Evolutionary conservation across 2,888 invertebrate species (phyloP).

Genomic region (Thereva unica): DNA sequence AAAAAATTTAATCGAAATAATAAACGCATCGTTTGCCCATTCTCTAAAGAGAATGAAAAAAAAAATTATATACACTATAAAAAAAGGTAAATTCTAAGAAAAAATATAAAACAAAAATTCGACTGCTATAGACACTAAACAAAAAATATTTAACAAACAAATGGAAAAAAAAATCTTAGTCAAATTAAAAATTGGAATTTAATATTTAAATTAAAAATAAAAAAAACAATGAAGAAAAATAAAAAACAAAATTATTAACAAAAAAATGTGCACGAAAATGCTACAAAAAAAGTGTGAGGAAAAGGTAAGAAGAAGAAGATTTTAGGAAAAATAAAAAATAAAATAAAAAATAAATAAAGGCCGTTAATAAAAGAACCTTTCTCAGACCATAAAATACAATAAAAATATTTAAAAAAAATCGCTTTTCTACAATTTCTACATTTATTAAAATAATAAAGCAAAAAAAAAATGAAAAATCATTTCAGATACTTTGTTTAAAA

Average conservation of each 20-base stretch:
- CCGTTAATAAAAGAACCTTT: constrained; percentile 14
- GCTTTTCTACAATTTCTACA: constrained; percentile 40
- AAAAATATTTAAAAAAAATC: constrained; percentile 23
- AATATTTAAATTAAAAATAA: background rate
- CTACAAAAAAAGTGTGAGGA: constrained; percentile 9
- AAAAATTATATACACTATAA: constrained; percentile 14
- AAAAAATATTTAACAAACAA: background rate
- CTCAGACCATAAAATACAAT: constrained; percentile 31
- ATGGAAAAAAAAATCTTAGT: background rate
- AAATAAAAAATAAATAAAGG: background rate
- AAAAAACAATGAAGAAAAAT: background rate
- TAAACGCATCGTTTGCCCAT: constrained; percentile 22
- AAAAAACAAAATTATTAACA: constrained; percentile 16
- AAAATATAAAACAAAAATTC: constrained; percentile 8
- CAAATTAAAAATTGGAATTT: too few species aligned
- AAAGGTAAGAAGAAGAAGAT: constrained; percentile 10
- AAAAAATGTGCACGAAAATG: constrained; percentile 17
- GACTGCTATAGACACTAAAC: constrained; percentile 29
- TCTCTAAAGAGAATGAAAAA: background rate
- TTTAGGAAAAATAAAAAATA: too few species aligned
- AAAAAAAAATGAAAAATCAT: constrained; percentile 1
- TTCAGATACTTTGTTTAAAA: constrained; percentile 4
- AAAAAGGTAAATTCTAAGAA: constrained; percentile 4
- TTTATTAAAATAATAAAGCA: constrained; percentile 11
- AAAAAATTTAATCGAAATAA: constrained; percentile 8